Evolutionary conservation across 1,140 invertebrate species (phyloP).

Genomic region (Gonioctena quinquepunctata): DNA sequence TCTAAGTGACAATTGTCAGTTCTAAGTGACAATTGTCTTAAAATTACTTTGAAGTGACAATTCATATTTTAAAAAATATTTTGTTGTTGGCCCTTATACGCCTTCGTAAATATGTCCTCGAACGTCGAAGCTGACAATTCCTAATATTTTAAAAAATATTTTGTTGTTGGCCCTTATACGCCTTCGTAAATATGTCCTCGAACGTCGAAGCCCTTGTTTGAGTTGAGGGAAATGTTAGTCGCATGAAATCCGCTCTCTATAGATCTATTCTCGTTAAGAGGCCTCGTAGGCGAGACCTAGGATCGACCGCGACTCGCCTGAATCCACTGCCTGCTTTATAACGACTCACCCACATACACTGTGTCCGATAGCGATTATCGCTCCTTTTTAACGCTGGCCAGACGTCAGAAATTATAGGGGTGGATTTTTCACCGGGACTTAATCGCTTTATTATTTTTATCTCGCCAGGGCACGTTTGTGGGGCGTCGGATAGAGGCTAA

Average conservation of each 20-base stretch:
- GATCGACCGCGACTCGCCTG: neutral
- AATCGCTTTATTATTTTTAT: slow-evolving; percentile 2
- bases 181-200: too few species aligned
- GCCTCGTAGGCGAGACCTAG: neutral
- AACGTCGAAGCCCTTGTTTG: too few species aligned
- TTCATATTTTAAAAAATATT: too few species aligned
- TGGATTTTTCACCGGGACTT: slow-evolving; percentile 6
- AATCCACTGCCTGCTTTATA: slow-evolving; percentile 8
- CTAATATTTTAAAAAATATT: too few species aligned
- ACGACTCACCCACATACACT: slow-evolving; percentile 5
- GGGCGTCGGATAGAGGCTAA: neutral
- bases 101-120: too few species aligned
- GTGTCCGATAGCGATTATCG: slow-evolving; percentile 11
- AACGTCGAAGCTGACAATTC: too few species aligned
- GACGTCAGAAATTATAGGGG: slow-evolving; percentile 3
- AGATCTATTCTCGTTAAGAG: neutral
- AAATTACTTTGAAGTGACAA: too few species aligned
- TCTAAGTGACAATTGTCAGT: too few species aligned
- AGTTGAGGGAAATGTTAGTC: too few species aligned
- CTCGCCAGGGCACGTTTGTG: neutral
- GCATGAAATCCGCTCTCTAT: neutral
- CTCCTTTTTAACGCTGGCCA: neutral
- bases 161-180: too few species aligned
- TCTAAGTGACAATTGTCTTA: too few species aligned
- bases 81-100: too few species aligned